Evolutionary conservation across 2,113 vertebrate species (phyloP).

Genomic region (Hemicordylus capensis): DNA sequence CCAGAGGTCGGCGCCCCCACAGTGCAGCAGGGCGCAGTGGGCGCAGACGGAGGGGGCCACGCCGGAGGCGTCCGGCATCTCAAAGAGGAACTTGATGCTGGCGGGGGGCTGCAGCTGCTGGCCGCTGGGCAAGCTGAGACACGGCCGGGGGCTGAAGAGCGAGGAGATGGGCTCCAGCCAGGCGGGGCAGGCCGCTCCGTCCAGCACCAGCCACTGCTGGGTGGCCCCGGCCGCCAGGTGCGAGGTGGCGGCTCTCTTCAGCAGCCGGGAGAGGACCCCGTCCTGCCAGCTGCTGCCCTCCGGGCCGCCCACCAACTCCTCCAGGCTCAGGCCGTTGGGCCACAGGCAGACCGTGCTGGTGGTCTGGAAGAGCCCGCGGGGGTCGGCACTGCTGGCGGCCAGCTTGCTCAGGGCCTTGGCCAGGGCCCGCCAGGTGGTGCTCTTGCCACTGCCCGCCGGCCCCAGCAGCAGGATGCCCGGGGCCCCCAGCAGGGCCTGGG

Average conservation of each 20-base stretch:
- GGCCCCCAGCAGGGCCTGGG: constrained; percentile 71
- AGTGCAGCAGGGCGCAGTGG: constrained; percentile 76
- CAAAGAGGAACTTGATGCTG: constrained; percentile 77
- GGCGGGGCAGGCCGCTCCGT: constrained; percentile 73
- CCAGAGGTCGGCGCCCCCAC: constrained; percentile 78
- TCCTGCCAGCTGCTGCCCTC: constrained; percentile 72
- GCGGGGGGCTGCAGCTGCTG: constrained; percentile 69
- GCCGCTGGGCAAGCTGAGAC: constrained; percentile 76
- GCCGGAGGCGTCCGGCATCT: constrained; percentile 73
- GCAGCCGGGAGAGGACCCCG: constrained; percentile 62
- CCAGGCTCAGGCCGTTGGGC: constrained; percentile 77
- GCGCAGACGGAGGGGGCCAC: constrained; percentile 78
- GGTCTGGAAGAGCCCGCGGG: constrained; percentile 28
- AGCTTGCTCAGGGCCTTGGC: constrained; percentile 75
- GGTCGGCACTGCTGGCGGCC: constrained; percentile 36
- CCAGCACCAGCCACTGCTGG: constrained; percentile 84
- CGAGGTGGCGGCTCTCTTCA: constrained; percentile 9
- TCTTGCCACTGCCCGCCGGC: constrained; percentile 85
- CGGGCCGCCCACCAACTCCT: constrained; percentile 79
- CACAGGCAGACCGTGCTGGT: constrained; percentile 78
- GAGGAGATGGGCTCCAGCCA: constrained; percentile 83
- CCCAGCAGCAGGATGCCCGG: constrained; percentile 80
- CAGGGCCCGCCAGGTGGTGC: constrained; percentile 77
- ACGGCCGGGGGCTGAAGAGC: constrained; percentile 65
- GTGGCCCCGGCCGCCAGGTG: neutral